Evolutionary conservation across 1,140 invertebrate species (phyloP).

Genomic region (Drosophila mauritiana): DNA sequence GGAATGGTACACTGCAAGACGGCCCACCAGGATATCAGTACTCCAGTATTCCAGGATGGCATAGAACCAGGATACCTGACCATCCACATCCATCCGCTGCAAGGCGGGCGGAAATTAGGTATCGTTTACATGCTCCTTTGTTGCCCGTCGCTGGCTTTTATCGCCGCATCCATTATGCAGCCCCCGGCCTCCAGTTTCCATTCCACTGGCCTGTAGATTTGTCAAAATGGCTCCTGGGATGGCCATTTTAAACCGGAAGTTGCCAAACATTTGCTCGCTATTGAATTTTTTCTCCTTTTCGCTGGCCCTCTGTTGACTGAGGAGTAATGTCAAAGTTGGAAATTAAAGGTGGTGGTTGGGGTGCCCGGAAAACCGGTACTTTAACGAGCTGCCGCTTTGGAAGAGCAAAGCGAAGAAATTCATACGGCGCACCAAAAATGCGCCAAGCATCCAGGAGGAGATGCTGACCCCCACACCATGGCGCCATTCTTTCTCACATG

Average conservation of each 20-base stretch:
- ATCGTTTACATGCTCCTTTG: slow-evolving; percentile 68
- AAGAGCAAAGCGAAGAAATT: slow-evolving; percentile 30
- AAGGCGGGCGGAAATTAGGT: slow-evolving; percentile 74
- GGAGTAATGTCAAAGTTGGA: slow-evolving; percentile 28
- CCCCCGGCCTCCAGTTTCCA: neutral
- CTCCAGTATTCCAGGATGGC: too few relatives aligned
- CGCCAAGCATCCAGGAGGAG: slow-evolving; percentile 5
- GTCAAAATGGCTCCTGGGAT: slow-evolving; percentile 68
- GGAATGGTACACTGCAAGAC: slow-evolving; percentile 73
- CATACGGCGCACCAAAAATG: slow-evolving; percentile 64
- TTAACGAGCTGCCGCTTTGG: neutral
- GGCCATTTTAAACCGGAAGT: slow-evolving; percentile 80
- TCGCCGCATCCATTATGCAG: slow-evolving; percentile 70
- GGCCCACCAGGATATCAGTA: slow-evolving; percentile 1
- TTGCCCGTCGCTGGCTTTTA: slow-evolving; percentile 32
- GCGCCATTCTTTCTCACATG: neutral
- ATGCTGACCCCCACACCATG: neutral
- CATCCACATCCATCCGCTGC: neutral
- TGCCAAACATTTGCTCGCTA: slow-evolving; percentile 70
- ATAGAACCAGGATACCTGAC: neutral
- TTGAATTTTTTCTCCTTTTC: slow-evolving; percentile 8
- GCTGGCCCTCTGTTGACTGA: neutral
- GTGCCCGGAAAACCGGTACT: slow-evolving; percentile 5
- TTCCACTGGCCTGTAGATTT: slow-evolving; percentile 60
- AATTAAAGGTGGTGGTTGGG: neutral